These are phyloP conservation scores for Pogonocherus hispidulus DNA, from an alignment of 2,888 invertebrate genomes.

Conservation along the genomic window DNA sequence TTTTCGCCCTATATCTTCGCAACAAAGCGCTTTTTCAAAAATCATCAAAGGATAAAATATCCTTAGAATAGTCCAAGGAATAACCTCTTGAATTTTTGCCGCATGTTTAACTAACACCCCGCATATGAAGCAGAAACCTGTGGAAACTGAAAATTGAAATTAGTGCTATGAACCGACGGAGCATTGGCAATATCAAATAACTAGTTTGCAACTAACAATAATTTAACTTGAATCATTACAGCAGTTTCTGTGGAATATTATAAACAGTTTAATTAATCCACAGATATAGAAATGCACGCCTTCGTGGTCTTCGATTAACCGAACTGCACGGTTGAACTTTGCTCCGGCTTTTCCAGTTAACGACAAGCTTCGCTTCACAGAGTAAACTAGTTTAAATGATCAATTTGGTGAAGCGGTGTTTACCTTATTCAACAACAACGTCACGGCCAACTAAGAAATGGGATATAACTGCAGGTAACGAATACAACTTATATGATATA, in stretches of 20 bases:
- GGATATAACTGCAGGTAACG: background rate
- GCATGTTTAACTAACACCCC: too few relatives aligned
- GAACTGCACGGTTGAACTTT: conserved; percentile 16
- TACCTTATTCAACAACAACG: background rate
- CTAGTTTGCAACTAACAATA: background rate
- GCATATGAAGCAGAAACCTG: too few relatives aligned
- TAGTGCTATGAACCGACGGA: background rate
- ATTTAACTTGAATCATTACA: conserved; percentile 27
- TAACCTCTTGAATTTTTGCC: too few relatives aligned
- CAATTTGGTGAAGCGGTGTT: background rate
- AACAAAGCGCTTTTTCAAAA: too few relatives aligned
- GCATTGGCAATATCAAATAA: background rate
- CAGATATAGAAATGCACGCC: conserved; percentile 16
- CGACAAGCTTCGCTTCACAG: background rate
- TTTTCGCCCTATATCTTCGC: too few relatives aligned
- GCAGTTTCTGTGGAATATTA: conserved; percentile 20
- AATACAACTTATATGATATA: too few relatives aligned
- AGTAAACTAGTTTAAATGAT: conserved; percentile 4
- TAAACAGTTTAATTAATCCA: conserved; percentile 26
- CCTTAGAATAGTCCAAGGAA: too few relatives aligned
- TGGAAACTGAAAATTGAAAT: background rate
- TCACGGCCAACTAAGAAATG: background rate
- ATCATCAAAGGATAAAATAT: too few relatives aligned
- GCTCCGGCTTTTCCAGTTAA: conserved; percentile 3
- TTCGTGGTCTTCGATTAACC: conserved; percentile 5